phyloP scores from a whole-genome alignment of 1,140 invertebrate genomes.

The Wasmannia auropunctata region DNA sequence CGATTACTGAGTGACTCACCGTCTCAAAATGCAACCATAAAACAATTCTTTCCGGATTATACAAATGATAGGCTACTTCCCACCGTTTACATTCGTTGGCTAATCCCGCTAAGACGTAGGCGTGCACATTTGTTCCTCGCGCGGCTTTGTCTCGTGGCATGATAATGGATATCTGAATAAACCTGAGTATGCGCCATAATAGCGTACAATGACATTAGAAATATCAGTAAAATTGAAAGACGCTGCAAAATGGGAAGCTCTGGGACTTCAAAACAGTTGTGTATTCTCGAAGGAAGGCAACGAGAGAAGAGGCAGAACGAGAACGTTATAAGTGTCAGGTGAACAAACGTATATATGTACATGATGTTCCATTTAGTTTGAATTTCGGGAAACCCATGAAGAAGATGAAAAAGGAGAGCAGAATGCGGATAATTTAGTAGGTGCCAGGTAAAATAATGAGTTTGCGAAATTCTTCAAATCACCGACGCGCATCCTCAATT shows the following conservation, averaged over 20 bases:
- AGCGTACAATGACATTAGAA: not conserved
- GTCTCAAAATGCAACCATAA: slow-evolving; percentile 17
- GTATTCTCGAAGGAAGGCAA: not conserved
- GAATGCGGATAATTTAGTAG: slow-evolving; percentile 6
- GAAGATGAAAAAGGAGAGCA: not conserved
- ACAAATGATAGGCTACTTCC: slow-evolving; percentile 32
- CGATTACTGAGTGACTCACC: slow-evolving; percentile 12
- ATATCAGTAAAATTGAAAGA: not conserved
- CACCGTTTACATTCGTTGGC: not conserved
- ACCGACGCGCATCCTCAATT: slow-evolving; percentile 62
- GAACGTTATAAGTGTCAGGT: not conserved
- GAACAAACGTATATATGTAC: not conserved
- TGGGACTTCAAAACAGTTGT: not conserved
- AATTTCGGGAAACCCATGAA: not conserved
- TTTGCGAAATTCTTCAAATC: slow-evolving; percentile 56
- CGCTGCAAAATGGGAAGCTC: not conserved
- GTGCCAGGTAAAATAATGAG: slow-evolving; percentile 55
- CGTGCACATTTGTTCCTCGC: slow-evolving; percentile 19
- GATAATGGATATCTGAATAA: slow-evolving; percentile 1
- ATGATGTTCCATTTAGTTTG: not conserved
- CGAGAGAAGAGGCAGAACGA: not conserved
- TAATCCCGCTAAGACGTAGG: slow-evolving; percentile 6
- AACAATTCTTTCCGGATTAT: slow-evolving; percentile 9
- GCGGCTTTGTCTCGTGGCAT: slow-evolving; percentile 7
- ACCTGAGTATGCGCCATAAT: not conserved